Evolutionary conservation across 2,797 vertebrate species (phyloP), one percentile per base, ranked within the genome.

Genomic region (Sandelia bainsii): DNA sequence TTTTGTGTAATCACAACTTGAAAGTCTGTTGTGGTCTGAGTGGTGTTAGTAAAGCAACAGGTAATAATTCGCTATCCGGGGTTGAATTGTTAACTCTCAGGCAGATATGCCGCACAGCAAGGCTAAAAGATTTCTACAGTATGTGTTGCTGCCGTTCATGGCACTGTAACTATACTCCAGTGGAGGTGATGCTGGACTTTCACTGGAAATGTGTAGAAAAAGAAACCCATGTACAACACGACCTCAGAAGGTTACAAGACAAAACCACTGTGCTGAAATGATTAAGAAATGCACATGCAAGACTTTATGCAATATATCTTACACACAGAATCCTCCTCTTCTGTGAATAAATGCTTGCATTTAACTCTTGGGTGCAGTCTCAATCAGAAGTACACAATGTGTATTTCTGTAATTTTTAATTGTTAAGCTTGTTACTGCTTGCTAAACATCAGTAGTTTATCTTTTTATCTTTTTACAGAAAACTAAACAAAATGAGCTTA

Each of bases 1-100:
- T 50, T 54, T 54, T 73, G 29, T 65, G 27, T 27, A 63, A 84
- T 84, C 48, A 62, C 79, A 57, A 72, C 53, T 49, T 50, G 27
- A 51, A 37, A 58, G 27, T 64, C 44, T 20, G 20, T 39, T 78
- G 54, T 54, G 53, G 17, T 34, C 39, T 19, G 42, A 11, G 29
- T 19, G 12, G 25, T 62, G 53, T 60, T 46, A 32, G 74, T 79
- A 46, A 44, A 62, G 69, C 27, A 75, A 25, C 27, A 56, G 50
- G 56, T 63, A 69, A 72, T 60, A 57, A 66, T 37, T 45, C 6
- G 8, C 49, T 5, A 6, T 48, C 40, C 44, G 53, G 56, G 44
- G 57, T 54, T 77, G 10, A 81, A 63, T 27, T 45, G 45, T 79
- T 57, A 64, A 54, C 37, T 61, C 50, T 61, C 40, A 17, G 40